Evolutionary conservation across 2,797 vertebrate genomes (phyloP), one percentile per base, ranked within the genome.

Genomic region (Gallinago stenura): DNA sequence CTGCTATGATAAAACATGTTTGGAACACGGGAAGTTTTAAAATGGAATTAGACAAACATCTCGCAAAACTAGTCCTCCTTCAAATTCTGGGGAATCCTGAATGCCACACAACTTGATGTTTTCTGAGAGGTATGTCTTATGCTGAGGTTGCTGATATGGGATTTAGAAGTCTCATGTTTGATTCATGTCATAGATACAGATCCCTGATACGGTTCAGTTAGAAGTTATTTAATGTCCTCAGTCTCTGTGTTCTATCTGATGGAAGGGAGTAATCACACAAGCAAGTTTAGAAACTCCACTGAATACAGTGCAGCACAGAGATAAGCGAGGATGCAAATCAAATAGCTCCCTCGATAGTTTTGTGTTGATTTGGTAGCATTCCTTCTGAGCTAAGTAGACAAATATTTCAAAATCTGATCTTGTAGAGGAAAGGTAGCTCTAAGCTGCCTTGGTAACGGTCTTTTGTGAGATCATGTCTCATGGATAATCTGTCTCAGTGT

Each of bases 11-110:
- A 68, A 93, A 87, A 70, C 11, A 17, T 37, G 33, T 62, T 76
- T n/a, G 60, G 58, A 79, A 79, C 46, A 48, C 33, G 89, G 15
- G 25, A 45, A 65, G 51, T 93, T 96, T 94, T 80, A 92, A 88
- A 87, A 68, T 0, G 60, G 37, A 82, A 65, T 37, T 22, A 93
- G 53, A 46, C 19, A 68, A 89, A 75, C n/a, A 39, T 77, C 41
- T 96, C 30, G 85, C 53, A 16, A 26, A 73, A 88, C 25, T 26
- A 73, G 56, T 46, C 22, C 51, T 53, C 4, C 46, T 81, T 76
- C 58, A 84, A 41, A 76, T 66, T 69, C 39, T 33, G 57, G 88
- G 50, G 61, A 73, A 50, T 45, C 15, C 37, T 39, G 39, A 82
- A 54, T 26, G 56, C 17, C 30, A 58, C 20, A 15, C 50, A 79